These are phyloP conservation scores for Liposcelis brunnea DNA, from an alignment of 2,888 invertebrate species.

Conservation along the genomic window DNA sequence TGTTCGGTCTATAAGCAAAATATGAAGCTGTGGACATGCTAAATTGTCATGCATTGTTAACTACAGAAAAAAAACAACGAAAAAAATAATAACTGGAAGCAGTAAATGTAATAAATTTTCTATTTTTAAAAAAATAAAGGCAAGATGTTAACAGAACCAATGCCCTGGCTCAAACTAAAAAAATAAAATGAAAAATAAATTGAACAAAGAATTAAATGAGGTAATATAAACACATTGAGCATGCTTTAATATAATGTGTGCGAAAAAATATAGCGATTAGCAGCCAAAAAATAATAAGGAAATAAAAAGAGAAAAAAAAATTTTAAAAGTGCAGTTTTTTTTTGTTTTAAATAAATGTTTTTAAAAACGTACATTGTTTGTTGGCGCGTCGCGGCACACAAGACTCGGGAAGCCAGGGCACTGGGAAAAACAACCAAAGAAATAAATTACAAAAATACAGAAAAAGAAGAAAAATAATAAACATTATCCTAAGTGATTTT, in stretches of 20 bases:
- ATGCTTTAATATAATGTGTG: too few relatives aligned
- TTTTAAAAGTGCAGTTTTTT: background rate
- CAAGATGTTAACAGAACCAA: constrained; percentile 2
- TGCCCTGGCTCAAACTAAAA: constrained; percentile 7
- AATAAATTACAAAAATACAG: too few relatives aligned
- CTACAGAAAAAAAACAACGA: too few relatives aligned
- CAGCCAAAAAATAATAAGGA: constrained; percentile 8
- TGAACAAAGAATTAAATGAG: background rate
- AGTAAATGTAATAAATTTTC: too few relatives aligned
- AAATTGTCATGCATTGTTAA: too few relatives aligned
- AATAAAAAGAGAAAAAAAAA: constrained; percentile 6
- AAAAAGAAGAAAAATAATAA: constrained; percentile 21
- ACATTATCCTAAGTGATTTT: background rate
- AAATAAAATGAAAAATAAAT: background rate
- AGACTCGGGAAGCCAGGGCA: constrained; percentile 95
- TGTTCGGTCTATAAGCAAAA: too few relatives aligned
- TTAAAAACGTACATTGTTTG: constrained; percentile 72
- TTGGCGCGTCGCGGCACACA: constrained; percentile 80
- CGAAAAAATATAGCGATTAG: background rate
- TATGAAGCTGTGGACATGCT: too few relatives aligned
- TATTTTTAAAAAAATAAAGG: background rate
- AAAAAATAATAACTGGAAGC: too few relatives aligned
- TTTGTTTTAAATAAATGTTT: constrained; percentile 2
- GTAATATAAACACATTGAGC: too few relatives aligned
- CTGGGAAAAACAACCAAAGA: constrained; percentile 42